Conservation (phyloP, 2,888 invertebrate genomes). For the Noctua fimbriata region DNA sequence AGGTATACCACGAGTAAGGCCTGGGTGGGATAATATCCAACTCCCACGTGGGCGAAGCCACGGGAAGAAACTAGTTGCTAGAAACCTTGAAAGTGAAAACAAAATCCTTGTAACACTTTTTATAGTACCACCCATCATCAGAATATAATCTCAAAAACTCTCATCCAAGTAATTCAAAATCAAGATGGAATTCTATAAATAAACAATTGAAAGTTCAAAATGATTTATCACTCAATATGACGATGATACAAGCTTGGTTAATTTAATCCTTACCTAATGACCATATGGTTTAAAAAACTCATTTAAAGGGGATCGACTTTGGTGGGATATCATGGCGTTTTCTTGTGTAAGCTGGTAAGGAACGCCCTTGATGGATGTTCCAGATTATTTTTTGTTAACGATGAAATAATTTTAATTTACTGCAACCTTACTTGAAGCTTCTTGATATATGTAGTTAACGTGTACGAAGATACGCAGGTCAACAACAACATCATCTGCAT, state of each 20-base stretch:
- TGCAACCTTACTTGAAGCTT: background rate
- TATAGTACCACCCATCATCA: background rate
- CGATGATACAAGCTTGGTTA: constrained; percentile 39
- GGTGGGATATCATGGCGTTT: constrained; percentile 43
- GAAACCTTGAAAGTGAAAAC: constrained; percentile 7
- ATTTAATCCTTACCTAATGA: constrained; percentile 53
- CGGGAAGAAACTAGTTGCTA: background rate
- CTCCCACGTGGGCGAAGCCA: background rate
- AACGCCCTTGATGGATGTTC: constrained; percentile 54
- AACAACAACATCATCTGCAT: too few species aligned
- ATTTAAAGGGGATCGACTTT: constrained; percentile 55
- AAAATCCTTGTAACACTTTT: background rate
- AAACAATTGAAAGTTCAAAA: constrained; percentile 52
- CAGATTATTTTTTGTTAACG: constrained; percentile 44
- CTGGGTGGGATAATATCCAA: background rate
- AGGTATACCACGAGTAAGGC: too few species aligned
- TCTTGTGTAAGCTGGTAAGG: constrained; percentile 48
- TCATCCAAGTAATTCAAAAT: constrained; percentile 13
- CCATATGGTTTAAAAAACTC: constrained; percentile 62
- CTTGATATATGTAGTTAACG: background rate
- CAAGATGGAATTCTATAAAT: constrained; percentile 46
- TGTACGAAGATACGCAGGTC: background rate
- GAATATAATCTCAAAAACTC: constrained; percentile 12
- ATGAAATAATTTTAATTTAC: constrained; percentile 31
- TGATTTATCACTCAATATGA: constrained; percentile 51